A percentile compares a stretch with the other conserved stretches of the same genome.
These are phyloP conservation scores for Ursus arctos DNA, from an alignment of 2,113 vertebrate genomes.

Conservation along the genomic window DNA sequence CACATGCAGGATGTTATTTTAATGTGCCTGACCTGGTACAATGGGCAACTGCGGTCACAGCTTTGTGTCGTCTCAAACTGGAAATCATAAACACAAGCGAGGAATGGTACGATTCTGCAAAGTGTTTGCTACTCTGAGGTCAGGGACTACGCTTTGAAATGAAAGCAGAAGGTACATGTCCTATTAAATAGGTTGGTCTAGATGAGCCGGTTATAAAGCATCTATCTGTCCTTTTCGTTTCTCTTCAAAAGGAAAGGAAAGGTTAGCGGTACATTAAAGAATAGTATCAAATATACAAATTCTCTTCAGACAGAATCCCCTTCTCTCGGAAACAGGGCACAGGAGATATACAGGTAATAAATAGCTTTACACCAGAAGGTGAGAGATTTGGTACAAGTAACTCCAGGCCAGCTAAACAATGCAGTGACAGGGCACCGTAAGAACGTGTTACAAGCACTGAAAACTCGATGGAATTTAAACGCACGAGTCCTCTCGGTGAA, in stretches of 20 bases:
- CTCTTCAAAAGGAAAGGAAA: conserved; percentile 87
- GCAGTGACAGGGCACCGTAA: conserved; percentile 85
- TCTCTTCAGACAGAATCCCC: conserved; percentile 86
- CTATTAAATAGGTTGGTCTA: conserved; percentile 73
- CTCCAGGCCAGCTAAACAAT: conserved; percentile 83
- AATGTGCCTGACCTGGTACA: conserved; percentile 53
- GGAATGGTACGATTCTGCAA: conserved; percentile 77
- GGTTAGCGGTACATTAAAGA: conserved; percentile 82
- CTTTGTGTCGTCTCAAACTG: not conserved
- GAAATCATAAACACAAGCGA: conserved; percentile 75
- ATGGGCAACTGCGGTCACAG: conserved; percentile 54
- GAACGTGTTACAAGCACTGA: conserved; percentile 90
- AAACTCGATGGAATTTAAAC: conserved; percentile 85
- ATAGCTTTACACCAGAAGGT: conserved; percentile 75
- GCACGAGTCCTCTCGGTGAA: conserved; percentile 86
- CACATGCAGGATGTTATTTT: conserved; percentile 73
- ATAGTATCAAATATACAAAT: conserved; percentile 89
- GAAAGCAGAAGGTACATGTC: conserved; percentile 82
- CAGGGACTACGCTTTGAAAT: conserved; percentile 81
- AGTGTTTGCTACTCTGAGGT: conserved; percentile 73
- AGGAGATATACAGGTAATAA: conserved; percentile 81
- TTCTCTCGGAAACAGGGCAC: conserved; percentile 87
- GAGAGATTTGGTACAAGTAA: conserved; percentile 86
- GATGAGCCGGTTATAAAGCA: conserved; percentile 82
- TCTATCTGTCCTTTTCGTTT: conserved; percentile 76